phyloP scores from a whole-genome alignment of 2,797 vertebrate species.

The Chromis chromis region DNA sequence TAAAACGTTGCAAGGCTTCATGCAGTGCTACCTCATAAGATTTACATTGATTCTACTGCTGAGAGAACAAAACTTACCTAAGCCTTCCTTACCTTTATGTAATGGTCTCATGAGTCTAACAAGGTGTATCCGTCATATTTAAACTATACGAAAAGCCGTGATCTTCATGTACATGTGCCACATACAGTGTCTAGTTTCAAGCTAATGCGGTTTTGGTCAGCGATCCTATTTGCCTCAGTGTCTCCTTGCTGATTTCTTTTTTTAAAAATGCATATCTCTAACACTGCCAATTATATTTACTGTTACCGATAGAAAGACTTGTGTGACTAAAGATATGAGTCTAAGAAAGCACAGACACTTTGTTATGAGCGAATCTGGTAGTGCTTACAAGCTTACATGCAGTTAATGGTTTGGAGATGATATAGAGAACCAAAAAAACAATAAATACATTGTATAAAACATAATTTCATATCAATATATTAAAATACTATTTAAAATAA shows the following conservation, averaged over 20 bases:
- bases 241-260: slow-evolving; percentile 33
- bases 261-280: slow-evolving; percentile 51
- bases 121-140: slow-evolving; percentile 39
- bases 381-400: slow-evolving; percentile 78
- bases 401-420: slow-evolving; percentile 81
- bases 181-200: slow-evolving; percentile 43
- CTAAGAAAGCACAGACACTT: slow-evolving; percentile 72
- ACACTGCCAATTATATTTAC: slow-evolving; percentile 56
- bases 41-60: slow-evolving; percentile 69
- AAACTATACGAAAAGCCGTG: slow-evolving; percentile 66
- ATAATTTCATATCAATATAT: slow-evolving; percentile 87
- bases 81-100: slow-evolving; percentile 47
- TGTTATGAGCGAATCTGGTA: slow-evolving; percentile 67
- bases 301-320: slow-evolving; percentile 55
- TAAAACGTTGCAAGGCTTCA: slow-evolving; percentile 77
- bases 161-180: slow-evolving; percentile 62
- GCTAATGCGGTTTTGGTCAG: slow-evolving; percentile 29
- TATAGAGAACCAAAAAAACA: slow-evolving; percentile 72
- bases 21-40: slow-evolving; percentile 81
- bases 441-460: slow-evolving; percentile 88
- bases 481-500: slow-evolving; percentile 87
- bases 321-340: slow-evolving; percentile 64
- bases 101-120: slow-evolving; percentile 44
- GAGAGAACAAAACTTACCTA: slow-evolving; percentile 54
- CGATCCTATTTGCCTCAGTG: slow-evolving; percentile 42